A percentile compares a stretch with the other conserved stretches of the same genome.
phyloP scores from a whole-genome alignment of 2,888 invertebrate genomes.

The Macaria notata region DNA sequence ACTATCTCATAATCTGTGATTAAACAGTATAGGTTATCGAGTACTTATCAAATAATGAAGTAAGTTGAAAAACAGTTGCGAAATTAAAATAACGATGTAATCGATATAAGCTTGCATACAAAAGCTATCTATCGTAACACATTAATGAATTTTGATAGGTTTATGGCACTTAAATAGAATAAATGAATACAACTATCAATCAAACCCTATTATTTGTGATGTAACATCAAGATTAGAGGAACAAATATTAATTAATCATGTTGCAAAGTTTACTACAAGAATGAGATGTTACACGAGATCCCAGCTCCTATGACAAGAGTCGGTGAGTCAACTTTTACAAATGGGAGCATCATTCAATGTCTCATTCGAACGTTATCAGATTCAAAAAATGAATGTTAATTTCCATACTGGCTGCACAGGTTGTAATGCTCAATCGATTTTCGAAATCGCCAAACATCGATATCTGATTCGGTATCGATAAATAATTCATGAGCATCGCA shows the following conservation, averaged over 20 bases:
- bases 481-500: conserved; percentile 72
- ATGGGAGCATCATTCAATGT: conserved; percentile 38
- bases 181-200: conserved; percentile 10
- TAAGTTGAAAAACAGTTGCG: no score
- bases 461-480: conserved; percentile 63
- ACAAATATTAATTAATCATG: conserved; percentile 21
- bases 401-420: conserved; percentile 51
- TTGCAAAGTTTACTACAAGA: conserved; percentile 19
- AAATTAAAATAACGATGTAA: no score
- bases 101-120: no score
- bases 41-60: no score
- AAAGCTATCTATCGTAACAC: background rate
- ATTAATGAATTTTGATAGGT: background rate
- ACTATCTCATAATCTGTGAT: no score
- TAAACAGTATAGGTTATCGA: no score
- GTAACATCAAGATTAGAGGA: conserved; percentile 17
- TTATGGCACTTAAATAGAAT: background rate
- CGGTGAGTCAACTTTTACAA: conserved; percentile 29
- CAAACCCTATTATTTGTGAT: conserved; percentile 11
- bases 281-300: conserved; percentile 15
- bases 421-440: conserved; percentile 64
- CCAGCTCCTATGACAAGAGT: conserved; percentile 18
- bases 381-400: conserved; percentile 37
- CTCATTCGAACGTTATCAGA: conserved; percentile 37
- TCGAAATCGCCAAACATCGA: conserved; percentile 70